Evolutionary conservation across 2,797 vertebrate species (phyloP), one percentile per base, ranked within the genome.

Genomic region (Peromyscus attwateri): DNA sequence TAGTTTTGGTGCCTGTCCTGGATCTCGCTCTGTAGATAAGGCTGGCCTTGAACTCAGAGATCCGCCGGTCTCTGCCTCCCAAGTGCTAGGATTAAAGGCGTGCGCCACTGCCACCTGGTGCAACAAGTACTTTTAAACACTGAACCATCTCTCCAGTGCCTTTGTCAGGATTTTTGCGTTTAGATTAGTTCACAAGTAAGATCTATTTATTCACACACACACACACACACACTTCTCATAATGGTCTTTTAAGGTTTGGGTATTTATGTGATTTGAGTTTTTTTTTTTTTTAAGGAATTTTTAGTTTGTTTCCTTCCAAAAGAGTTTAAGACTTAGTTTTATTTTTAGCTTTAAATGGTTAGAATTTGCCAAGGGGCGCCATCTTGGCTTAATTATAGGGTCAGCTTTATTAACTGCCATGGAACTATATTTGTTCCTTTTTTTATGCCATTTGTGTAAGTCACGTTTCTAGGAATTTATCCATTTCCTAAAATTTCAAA

Each of bases 151-250:
- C 82, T 84, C 40, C 17, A 84, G 40, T 46, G 40, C 62, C 40
- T 66, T 68, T 94, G 57, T 64, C 37, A 97, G 49, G 43, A 70
- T 80, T 95, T 96, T 95, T 95, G 16, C 29, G 79, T 89, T 88
- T 95, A 94, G 60, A 52, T 81, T 95, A 23, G 52, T 84, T 96
- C 34, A 89, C 88, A 57, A 60, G 34, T 87, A 57, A 75, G 57
- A 87, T 9, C 46, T 13, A 37, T 66, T 73, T 46, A 82, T 27
- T 8, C 25, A 27, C 55, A 40, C 57, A 62, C 9, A 89, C 4
- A 27, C 87, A 89, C 43, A 77, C 4, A 31, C 87, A 92, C 43
- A 77, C 4, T 27, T 66, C 64, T 90, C 31, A 55, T 90, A 84
- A 87, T 81, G 66, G 68, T 52, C n/a, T 92, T 80, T 37, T 87